phyloP scores from a whole-genome alignment of 2,113 vertebrate species.

The Campylorhamphus procurvoides region DNA sequence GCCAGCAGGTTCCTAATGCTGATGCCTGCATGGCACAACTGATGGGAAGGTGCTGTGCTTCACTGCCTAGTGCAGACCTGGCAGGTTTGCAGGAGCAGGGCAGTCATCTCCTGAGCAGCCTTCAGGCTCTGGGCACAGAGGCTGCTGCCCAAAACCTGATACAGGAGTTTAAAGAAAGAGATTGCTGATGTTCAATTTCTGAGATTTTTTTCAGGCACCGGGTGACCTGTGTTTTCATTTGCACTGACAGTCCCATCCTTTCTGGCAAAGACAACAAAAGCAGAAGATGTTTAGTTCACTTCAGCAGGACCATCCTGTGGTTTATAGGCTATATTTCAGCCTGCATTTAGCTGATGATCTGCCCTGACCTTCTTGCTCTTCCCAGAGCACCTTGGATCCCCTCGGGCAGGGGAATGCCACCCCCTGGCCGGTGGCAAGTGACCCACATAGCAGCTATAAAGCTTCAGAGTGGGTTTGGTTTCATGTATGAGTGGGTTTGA shows the following conservation, averaged over 20 bases:
- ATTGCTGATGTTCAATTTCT: background rate
- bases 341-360: background rate
- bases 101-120: background rate
- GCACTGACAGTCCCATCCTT: background rate
- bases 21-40: accelerated
- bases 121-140: background rate
- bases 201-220: background rate
- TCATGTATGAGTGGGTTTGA: accelerated
- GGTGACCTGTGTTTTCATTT: background rate
- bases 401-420: background rate
- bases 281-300: background rate
- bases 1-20: background rate
- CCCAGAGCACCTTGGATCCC: background rate
- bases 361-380: background rate
- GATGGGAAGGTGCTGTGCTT: background rate
- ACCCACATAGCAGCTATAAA: accelerated
- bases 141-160: background rate
- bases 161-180: background rate
- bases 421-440: background rate
- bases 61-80: background rate
- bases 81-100: background rate
- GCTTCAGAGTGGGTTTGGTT: background rate
- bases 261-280: background rate
- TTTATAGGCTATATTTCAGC: background rate
- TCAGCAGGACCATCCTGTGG: background rate